phyloP scores from a whole-genome alignment of 1,140 invertebrate genomes.

The Anastatus disparis region DNA sequence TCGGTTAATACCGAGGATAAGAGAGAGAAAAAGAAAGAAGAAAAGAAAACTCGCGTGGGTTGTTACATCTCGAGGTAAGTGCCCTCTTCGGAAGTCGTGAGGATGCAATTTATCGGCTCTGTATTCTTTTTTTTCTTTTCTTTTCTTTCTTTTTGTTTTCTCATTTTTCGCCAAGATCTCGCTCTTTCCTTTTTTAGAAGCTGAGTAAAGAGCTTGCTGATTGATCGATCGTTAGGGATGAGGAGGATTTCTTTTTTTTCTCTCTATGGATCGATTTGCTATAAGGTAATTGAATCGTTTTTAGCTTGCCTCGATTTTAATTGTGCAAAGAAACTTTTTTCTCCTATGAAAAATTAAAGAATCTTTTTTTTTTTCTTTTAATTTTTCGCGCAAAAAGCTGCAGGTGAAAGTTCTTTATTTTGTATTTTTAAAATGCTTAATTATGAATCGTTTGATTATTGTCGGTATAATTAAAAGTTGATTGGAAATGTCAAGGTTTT shows the following conservation, averaged over 20 bases:
- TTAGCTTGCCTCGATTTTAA: neutral
- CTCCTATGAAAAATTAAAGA: no score
- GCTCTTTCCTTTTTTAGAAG: neutral
- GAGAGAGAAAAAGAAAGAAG: neutral
- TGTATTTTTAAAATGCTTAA: conserved; percentile 33
- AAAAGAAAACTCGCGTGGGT: neutral
- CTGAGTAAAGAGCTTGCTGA: neutral
- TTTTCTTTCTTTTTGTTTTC: neutral
- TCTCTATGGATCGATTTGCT: neutral
- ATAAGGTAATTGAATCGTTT: conserved; percentile 6
- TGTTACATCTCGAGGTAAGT: conserved; percentile 27
- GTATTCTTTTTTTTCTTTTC: neutral
- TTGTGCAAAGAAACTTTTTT: no score
- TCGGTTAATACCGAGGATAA: neutral
- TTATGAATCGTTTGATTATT: conserved; percentile 16
- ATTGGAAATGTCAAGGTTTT: conserved; percentile 17
- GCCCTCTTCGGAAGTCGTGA: conserved; percentile 27
- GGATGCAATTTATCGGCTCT: conserved; percentile 31
- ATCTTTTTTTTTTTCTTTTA: no score
- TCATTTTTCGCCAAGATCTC: neutral
- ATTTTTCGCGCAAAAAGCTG: no score
- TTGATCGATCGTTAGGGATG: neutral
- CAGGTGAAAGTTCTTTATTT: no score
- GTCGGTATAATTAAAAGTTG: conserved; percentile 1
- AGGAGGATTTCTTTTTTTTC: no score